A percentile compares a stretch with the other conserved stretches of the same genome.
phyloP scores from a whole-genome alignment of 2,113 vertebrate genomes.

The Caranx ignobilis region DNA sequence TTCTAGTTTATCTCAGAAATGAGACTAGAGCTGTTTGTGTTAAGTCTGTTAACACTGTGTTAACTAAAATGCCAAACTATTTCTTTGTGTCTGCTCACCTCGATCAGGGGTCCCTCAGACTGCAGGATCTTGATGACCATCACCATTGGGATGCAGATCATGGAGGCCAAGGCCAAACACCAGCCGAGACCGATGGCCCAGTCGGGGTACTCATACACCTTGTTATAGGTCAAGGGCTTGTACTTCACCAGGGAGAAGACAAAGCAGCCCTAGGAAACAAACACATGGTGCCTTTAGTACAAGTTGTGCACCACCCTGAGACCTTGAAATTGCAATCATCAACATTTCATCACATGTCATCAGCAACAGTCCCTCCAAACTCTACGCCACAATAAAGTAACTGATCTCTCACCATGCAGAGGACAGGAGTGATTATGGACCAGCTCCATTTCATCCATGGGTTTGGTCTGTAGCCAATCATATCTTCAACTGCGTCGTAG shows the following conservation, averaged over 20 bases:
- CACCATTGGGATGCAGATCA: slow-evolving; percentile 97
- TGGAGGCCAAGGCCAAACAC: slow-evolving; percentile 93
- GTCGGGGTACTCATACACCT: slow-evolving; percentile 93
- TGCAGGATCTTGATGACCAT: slow-evolving; percentile 93
- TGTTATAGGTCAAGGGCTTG: slow-evolving; percentile 97
- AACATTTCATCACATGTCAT: slow-evolving; percentile 17
- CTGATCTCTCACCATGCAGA: slow-evolving; percentile 90
- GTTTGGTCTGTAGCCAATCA: slow-evolving; percentile 99
- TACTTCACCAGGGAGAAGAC: slow-evolving; percentile 97
- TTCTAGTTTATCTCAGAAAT: background rate
- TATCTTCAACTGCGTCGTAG: slow-evolving; percentile 97
- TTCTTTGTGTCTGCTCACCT: slow-evolving; percentile 83
- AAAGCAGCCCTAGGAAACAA: slow-evolving; percentile 91
- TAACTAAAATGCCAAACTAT: too few relatives aligned
- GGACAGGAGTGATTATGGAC: slow-evolving; percentile 94
- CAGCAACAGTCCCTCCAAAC: background rate
- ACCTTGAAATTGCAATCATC: slow-evolving; percentile 29
- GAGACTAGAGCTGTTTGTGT: background rate
- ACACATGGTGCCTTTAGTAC: slow-evolving; percentile 43
- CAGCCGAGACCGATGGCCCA: slow-evolving; percentile 98
- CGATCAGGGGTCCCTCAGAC: slow-evolving; percentile 93
- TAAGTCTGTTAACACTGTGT: background rate
- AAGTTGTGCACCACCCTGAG: background rate
- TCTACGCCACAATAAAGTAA: slow-evolving; percentile 1
- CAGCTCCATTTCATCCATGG: slow-evolving; percentile 99